Evolutionary conservation across 2,888 invertebrate species (phyloP).

Genomic region (Cremastinae sp.): DNA sequence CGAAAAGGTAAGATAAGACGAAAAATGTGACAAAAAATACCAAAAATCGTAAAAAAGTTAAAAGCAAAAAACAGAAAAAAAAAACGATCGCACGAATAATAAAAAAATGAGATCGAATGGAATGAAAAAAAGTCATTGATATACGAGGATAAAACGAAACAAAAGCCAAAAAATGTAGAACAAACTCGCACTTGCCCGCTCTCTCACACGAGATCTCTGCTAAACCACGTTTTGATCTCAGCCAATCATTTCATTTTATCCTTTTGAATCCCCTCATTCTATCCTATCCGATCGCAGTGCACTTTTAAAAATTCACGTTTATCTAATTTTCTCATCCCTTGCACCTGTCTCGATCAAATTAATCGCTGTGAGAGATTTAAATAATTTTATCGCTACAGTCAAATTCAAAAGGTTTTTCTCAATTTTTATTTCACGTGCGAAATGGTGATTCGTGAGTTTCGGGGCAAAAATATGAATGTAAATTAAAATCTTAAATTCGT

Average conservation of each 20-base stretch:
- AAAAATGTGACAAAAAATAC: constrained; percentile 52
- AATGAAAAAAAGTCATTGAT: too few relatives aligned
- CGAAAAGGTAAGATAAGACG: constrained; percentile 75
- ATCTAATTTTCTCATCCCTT: too few relatives aligned
- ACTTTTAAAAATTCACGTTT: too few relatives aligned
- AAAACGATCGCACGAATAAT: constrained; percentile 22
- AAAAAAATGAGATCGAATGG: constrained; percentile 27
- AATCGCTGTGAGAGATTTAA: too few relatives aligned
- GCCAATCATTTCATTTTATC: constrained; percentile 55
- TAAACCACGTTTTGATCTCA: constrained; percentile 63
- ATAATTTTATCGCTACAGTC: too few relatives aligned
- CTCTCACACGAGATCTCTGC: constrained; percentile 72
- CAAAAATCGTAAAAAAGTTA: constrained; percentile 48
- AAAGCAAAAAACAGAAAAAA: constrained; percentile 29
- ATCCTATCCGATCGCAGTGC: constrained; percentile 16
- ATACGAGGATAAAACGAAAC: constrained; percentile 38
- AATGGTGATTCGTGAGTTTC: too few relatives aligned
- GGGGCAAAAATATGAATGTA: too few relatives aligned
- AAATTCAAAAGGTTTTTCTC: too few relatives aligned
- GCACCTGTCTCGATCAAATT: too few relatives aligned
- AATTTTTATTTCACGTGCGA: too few relatives aligned
- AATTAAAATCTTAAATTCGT: too few relatives aligned
- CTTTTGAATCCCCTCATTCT: constrained; percentile 13
- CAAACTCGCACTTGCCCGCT: constrained; percentile 76
- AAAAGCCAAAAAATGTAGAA: constrained; percentile 35